These are phyloP conservation scores for Malurus alboscapulatus DNA, from an alignment of 2,113 vertebrate species.

Conservation along the genomic window DNA sequence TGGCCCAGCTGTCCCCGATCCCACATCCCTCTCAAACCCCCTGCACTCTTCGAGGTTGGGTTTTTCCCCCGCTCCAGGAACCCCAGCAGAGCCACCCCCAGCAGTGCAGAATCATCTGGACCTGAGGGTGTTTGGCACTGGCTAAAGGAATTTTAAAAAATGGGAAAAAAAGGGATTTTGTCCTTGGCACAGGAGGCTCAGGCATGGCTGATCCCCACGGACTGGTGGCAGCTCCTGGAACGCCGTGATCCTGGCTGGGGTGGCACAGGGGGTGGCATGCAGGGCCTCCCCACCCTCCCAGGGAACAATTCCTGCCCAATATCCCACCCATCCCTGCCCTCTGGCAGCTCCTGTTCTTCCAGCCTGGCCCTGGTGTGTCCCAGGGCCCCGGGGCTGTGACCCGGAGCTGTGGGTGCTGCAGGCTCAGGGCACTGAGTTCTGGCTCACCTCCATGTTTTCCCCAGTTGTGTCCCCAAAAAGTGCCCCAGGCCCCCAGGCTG, in stretches of 20 bases:
- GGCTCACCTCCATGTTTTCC: too few relatives aligned
- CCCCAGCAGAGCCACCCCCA: neutral
- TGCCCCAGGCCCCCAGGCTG: neutral
- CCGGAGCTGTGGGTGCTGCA: neutral
- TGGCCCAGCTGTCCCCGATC: neutral
- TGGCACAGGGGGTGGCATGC: too few relatives aligned
- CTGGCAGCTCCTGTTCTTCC: neutral
- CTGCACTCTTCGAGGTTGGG: neutral
- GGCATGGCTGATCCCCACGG: neutral
- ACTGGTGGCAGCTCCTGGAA: neutral
- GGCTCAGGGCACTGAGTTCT: neutral
- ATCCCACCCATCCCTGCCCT: neutral
- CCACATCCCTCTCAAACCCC: neutral
- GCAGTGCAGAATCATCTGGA: neutral
- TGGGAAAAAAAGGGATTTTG: too few relatives aligned
- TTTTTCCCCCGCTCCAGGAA: neutral
- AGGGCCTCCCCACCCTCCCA: neutral
- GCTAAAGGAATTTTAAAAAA: neutral
- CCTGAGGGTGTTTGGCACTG: neutral
- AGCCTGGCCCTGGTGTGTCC: neutral
- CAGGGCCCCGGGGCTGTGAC: neutral
- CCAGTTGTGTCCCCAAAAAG: rapidly evolving
- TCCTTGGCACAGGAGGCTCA: neutral
- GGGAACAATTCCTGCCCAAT: neutral
- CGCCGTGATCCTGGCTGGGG: too few relatives aligned